phyloP scores from a whole-genome alignment of 2,888 invertebrate genomes.

The Noctua janthina region DNA sequence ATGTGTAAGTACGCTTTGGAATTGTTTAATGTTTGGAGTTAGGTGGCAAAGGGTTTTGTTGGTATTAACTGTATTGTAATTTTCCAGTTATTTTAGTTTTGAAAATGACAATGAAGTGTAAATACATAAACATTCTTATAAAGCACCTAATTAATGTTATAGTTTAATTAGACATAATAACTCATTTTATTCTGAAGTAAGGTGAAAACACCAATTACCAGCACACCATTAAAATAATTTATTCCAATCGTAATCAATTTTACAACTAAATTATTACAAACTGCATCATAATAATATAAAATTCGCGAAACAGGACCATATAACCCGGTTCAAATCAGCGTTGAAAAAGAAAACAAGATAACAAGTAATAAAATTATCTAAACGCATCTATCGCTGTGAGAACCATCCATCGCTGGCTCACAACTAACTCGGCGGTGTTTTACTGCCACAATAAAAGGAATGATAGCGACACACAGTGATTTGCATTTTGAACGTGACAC shows the following conservation, averaged over 20 bases:
- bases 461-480: constrained; percentile 75
- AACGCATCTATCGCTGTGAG: constrained; percentile 66
- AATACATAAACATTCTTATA: background rate
- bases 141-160: background rate
- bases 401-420: constrained; percentile 68
- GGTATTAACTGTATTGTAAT: no score
- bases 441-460: constrained; percentile 77
- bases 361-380: constrained; percentile 66
- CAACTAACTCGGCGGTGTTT: constrained; percentile 74
- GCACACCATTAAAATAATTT: constrained; percentile 18
- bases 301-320: constrained; percentile 54
- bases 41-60: background rate
- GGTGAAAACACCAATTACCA: constrained; percentile 27
- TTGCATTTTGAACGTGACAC: constrained; percentile 68
- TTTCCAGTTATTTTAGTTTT: background rate
- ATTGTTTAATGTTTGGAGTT: constrained; percentile 7
- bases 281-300: constrained; percentile 54
- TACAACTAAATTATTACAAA: constrained; percentile 36
- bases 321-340: constrained; percentile 27
- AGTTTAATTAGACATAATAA: constrained; percentile 9
- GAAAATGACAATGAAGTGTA: background rate
- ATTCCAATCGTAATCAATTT: constrained; percentile 21
- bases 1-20: constrained; percentile 60
- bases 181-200: constrained; percentile 9
- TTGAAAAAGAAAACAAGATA: constrained; percentile 61